Percentiles rank a stretch among this genome's conserved stretches.
Evolutionary conservation across 2,797 vertebrate genomes (phyloP).

Genomic region (Xiphophorus birchmanni): DNA sequence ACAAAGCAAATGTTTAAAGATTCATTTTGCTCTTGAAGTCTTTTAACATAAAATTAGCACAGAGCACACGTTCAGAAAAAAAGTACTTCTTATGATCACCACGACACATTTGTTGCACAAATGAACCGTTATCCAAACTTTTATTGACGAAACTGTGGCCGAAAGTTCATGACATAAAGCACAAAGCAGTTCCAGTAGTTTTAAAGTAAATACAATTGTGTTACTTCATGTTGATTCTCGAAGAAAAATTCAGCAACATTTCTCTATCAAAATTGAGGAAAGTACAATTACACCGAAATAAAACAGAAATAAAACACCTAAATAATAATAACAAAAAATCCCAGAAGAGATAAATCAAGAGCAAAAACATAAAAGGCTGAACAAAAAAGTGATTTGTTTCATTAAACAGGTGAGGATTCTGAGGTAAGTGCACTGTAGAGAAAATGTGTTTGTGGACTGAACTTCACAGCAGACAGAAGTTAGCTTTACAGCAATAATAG

Average conservation of each 20-base stretch:
- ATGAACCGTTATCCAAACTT: slow-evolving; percentile 20
- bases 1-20: not conserved
- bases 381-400: slow-evolving; percentile 35
- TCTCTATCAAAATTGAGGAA: not conserved
- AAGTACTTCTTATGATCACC: not conserved
- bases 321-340: not conserved
- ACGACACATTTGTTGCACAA: not conserved
- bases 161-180: slow-evolving; percentile 17
- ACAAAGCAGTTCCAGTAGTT: slow-evolving; percentile 29
- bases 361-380: slow-evolving; percentile 1
- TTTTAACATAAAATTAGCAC: not conserved
- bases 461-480: slow-evolving; percentile 9
- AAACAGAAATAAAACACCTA: not conserved
- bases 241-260: not conserved
- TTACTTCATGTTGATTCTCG: not conserved
- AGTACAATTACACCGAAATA: not conserved
- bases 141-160: slow-evolving; percentile 52
- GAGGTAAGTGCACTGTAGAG: slow-evolving; percentile 43
- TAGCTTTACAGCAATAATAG: not conserved
- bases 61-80: not conserved
- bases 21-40: not conserved
- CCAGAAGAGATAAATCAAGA: not conserved
- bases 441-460: slow-evolving; percentile 14
- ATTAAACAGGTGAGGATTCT: slow-evolving; percentile 27
- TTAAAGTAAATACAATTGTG: slow-evolving; percentile 20